Evolutionary conservation across 2,888 invertebrate species (phyloP).

Genomic region (Sesamia inferens): DNA sequence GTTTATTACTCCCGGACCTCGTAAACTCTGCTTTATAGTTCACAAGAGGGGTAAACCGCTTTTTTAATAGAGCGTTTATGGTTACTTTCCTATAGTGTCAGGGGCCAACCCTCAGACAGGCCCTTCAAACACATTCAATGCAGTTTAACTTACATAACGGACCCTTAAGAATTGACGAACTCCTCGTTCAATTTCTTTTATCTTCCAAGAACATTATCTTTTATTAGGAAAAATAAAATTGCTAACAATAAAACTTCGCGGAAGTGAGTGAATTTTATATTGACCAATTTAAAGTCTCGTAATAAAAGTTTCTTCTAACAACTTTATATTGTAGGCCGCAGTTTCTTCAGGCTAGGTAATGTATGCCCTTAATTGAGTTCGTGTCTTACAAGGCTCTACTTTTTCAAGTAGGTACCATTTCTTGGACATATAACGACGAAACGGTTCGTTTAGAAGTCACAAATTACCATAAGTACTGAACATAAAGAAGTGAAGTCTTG

Average conservation of each 20-base stretch:
- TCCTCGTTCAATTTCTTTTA: slow-evolving; percentile 55
- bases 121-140: slow-evolving; percentile 28
- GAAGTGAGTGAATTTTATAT: slow-evolving; percentile 69
- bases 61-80: slow-evolving; percentile 81
- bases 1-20: slow-evolving; percentile 76
- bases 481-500: slow-evolving; percentile 65
- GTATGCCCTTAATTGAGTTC: slow-evolving; percentile 61
- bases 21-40: slow-evolving; percentile 77
- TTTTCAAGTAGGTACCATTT: slow-evolving; percentile 51
- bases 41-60: slow-evolving; percentile 76
- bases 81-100: slow-evolving; percentile 69
- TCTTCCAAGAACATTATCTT: slow-evolving; percentile 45
- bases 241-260: slow-evolving; percentile 64
- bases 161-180: slow-evolving; percentile 14
- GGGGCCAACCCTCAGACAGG: slow-evolving; percentile 49
- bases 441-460: slow-evolving; percentile 56
- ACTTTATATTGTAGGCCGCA: slow-evolving; percentile 62
- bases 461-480: slow-evolving; percentile 63
- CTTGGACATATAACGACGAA: slow-evolving; percentile 54
- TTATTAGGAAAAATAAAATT: slow-evolving; percentile 60
- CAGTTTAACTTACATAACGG: slow-evolving; percentile 37
- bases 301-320: slow-evolving; percentile 69
- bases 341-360: slow-evolving; percentile 51
- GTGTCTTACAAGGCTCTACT: slow-evolving; percentile 48
- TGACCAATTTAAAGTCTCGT: slow-evolving; percentile 70